Evolutionary conservation across 2,888 invertebrate genomes (phyloP).

Genomic region (Sycophila texana): DNA sequence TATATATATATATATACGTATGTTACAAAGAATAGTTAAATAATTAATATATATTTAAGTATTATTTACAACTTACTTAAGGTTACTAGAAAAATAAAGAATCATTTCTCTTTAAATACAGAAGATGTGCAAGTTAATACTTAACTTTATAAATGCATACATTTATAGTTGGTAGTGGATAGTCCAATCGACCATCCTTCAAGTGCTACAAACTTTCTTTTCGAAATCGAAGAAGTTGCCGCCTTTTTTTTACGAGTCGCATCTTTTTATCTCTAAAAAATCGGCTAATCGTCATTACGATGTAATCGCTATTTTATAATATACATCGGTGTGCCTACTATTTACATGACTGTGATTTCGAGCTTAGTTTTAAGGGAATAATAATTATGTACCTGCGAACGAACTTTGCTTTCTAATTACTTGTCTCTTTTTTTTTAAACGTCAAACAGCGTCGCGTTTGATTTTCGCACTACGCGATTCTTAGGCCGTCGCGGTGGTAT

Average conservation of each 20-base stretch:
- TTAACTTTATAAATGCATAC: neutral
- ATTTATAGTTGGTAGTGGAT: neutral
- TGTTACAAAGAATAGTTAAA: constrained; percentile 9
- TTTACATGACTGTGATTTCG: constrained; percentile 62
- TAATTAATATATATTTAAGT: neutral
- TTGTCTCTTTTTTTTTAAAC: no score
- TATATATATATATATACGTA: neutral
- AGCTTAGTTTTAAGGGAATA: constrained; percentile 29
- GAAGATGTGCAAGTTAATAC: neutral
- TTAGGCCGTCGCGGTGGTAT: no score
- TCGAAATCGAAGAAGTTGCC: constrained; percentile 34
- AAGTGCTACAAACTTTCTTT: constrained; percentile 1
- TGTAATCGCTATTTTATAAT: constrained; percentile 1
- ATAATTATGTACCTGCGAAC: constrained; percentile 5
- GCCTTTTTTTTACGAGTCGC: neutral
- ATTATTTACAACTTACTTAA: constrained; percentile 26
- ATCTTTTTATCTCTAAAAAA: constrained; percentile 11
- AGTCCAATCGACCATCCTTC: constrained; percentile 6
- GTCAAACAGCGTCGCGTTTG: no score
- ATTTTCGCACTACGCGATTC: no score
- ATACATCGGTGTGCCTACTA: constrained; percentile 53
- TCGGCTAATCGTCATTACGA: constrained; percentile 15
- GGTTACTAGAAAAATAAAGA: neutral
- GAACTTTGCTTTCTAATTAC: neutral
- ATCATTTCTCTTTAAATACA: constrained; percentile 1